A percentile compares a stretch with the other conserved stretches of the same genome.
These are phyloP conservation scores for Eueides isabella DNA, from an alignment of 1,140 invertebrate species.

Conservation along the genomic window DNA sequence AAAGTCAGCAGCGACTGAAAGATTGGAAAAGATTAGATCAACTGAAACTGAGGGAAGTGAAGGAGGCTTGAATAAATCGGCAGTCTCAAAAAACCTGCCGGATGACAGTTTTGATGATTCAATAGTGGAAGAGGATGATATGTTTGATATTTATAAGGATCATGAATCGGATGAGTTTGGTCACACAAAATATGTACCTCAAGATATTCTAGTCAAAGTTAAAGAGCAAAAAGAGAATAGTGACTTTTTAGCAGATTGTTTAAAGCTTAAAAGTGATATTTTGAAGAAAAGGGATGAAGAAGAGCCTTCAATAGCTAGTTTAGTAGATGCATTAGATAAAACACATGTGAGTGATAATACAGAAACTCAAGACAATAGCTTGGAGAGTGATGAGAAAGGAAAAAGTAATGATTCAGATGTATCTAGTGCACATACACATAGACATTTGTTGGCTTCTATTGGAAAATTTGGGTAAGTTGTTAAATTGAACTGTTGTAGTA, in stretches of 20 bases:
- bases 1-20: conserved; percentile 44
- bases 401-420: conserved; percentile 21
- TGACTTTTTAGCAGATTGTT: conserved; percentile 70
- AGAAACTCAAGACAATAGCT: conserved; percentile 16
- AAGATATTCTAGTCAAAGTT: conserved; percentile 61
- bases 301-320: conserved; percentile 56
- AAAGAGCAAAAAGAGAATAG: conserved; percentile 45
- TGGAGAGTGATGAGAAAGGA: conserved; percentile 15
- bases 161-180: conserved; percentile 75
- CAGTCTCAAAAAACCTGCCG: conserved; percentile 54
- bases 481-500: not conserved
- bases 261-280: conserved; percentile 67
- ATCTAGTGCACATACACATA: conserved; percentile 58
- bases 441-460: conserved; percentile 65
- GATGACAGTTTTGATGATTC: conserved; percentile 67
- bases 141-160: conserved; percentile 78
- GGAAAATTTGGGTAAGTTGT: conserved; percentile 67
- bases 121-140: conserved; percentile 65
- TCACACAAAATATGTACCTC: conserved; percentile 72
- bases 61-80: conserved; percentile 53
- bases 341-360: conserved; percentile 50
- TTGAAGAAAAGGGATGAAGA: conserved; percentile 65
- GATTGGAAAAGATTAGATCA: conserved; percentile 45
- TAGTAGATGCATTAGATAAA: conserved; percentile 69
- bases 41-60: conserved; percentile 33